phyloP scores from a whole-genome alignment of 2,113 vertebrate species.

The Cebidichthys violaceus region DNA sequence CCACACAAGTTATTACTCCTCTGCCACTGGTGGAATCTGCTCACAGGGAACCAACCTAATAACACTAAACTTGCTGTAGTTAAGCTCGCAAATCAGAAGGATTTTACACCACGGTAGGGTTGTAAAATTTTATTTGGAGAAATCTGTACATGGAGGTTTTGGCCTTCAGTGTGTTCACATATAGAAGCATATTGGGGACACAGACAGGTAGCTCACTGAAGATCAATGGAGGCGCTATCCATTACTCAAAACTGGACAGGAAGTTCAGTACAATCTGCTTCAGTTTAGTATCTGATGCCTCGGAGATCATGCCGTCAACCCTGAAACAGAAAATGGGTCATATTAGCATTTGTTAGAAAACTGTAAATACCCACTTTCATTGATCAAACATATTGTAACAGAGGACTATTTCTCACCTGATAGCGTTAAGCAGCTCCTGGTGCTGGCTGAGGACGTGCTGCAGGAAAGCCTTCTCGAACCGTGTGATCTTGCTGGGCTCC shows the following conservation, averaged over 20 bases:
- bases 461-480: constrained; percentile 95
- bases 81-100: constrained; percentile 44
- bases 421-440: constrained; percentile 88
- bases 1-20: neutral
- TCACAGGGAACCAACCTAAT: constrained; percentile 10
- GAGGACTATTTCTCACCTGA: constrained; percentile 83
- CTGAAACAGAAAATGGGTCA: constrained; percentile 76
- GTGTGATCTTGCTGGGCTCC: constrained; percentile 98
- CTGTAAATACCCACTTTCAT: neutral
- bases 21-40: constrained; percentile 18
- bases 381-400: neutral
- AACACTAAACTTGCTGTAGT: constrained; percentile 18
- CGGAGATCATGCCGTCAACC: constrained; percentile 93
- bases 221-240: constrained; percentile 74
- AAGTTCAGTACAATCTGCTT: constrained; percentile 94
- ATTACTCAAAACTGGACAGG: constrained; percentile 94
- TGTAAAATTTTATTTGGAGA: constrained; percentile 88
- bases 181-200: constrained; percentile 77
- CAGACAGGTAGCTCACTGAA: constrained; percentile 74
- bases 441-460: constrained; percentile 93
- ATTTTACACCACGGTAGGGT: constrained; percentile 60
- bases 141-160: constrained; percentile 88
- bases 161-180: constrained; percentile 82
- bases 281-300: constrained; percentile 91
- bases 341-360: neutral